Base-by-base conservation (phyloP, 2,888 invertebrate species). In the Clistopyga incitator region DNA sequence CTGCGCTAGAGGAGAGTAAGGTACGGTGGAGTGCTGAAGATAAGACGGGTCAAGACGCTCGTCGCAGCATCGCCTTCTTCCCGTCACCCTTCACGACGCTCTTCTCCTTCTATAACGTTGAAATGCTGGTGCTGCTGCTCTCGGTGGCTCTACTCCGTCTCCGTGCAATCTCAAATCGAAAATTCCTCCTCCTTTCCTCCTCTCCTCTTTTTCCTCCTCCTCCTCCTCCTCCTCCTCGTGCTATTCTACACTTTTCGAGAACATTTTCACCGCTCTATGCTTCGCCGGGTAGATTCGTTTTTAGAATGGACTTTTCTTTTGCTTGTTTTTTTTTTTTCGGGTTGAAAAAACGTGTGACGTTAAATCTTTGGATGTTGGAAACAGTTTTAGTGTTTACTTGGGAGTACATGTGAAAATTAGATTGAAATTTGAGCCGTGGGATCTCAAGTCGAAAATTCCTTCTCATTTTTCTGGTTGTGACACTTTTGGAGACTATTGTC, bases 11-110 rank as follows among this genome's bases (percentile, higher is more conserved):
- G 80, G 85, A 87, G 88, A 87, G 88, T 87, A 88, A 88, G 86
- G 87, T 87, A 89, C 86, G 87, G 84, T 83, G 74, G 85, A 88
- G 89, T 86, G 72, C 38, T 45, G 86, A 81, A 87, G 88, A 90
- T 88, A 86, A 90, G 85, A 89, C 87, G 88, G 90, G 90, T 90
- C 90, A 90, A 90, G 90, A 90, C 88, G 89, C 86, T 90, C 72
- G 79, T 79, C 87, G 88, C 88, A 88, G 88, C 88, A 88, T 90
- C 88, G 87, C 84, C 87, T 86, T 80, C 86, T 86, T 86, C 87
- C 56, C 47, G 25, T 29, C 59, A 4, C 25, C 34, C 38, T 64
- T 64, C 75, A 20, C 38, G 64, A 64, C 64, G 15, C 54, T 29
- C 65, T 65, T 65, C 45, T 25, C 65, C 50, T 25, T 29, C 78